Evolutionary conservation across 2,113 vertebrate genomes (phyloP), one percentile per base, ranked within the genome.

Genomic region (Pygathrix nemaeus): DNA sequence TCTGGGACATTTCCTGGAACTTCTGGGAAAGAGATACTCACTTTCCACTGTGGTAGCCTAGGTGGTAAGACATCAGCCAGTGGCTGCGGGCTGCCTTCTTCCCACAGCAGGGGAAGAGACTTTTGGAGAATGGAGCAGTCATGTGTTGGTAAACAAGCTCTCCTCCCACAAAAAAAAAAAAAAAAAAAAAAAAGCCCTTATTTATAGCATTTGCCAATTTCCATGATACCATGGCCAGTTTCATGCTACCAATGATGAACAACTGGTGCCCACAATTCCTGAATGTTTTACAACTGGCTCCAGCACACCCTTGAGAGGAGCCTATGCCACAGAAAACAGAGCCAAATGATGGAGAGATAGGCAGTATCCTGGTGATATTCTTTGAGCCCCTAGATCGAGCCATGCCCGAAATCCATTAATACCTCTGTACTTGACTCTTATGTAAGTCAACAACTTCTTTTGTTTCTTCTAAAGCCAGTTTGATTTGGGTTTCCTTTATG

Each of bases 221-320:
- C 85, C 81, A 40, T 40, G 52, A 73, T 75, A 93, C 72, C 66
- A 11, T 52, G 25, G 59, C 76, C 68, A 83, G 88, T 93, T 93
- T 96, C 61, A 93, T 38, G 89, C 94, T 96, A 96, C 89, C 96
- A 92, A 13, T 68, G 52, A 87, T 59, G 78, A 84, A 75, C 79
- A 75, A 90, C 73, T 35, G 23, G 32, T 61, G 80, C 70, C 35
- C n/a, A 10, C 66, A 94, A 90, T 79, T 79, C 84, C 93, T 72
- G 75, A 88, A 75, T 68, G 85, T 68, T 68, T 93, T 80, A 84
- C 40, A 43, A 3, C 43, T 64, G 79, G 61, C 35, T 86, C 57
- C 25, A 73, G 68, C 25, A 79, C 38, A 79, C 17, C 61, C 25
- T 50, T 93, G 81, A 59, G 84, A 52, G 81, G 50, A 94, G 90